Evolutionary conservation across 2,113 vertebrate genomes (phyloP).

Genomic region (Arvicanthis niloticus): DNA sequence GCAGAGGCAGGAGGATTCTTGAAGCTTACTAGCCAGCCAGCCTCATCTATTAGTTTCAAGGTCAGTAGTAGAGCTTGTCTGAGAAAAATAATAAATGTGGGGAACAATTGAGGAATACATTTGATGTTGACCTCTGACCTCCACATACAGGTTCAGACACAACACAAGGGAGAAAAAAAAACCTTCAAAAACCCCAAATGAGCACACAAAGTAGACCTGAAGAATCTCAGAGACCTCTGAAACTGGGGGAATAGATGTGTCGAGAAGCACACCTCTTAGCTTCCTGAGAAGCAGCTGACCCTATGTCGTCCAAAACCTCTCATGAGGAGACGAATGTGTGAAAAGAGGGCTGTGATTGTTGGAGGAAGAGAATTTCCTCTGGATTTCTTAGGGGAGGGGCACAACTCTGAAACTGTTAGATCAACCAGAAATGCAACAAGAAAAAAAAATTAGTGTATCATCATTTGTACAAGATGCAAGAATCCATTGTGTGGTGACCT

Average conservation of each 20-base stretch:
- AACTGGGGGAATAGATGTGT: not conserved
- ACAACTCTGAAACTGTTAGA: not conserved
- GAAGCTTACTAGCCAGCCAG: not conserved
- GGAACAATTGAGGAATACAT: not conserved
- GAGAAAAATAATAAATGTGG: not conserved
- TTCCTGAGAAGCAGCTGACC: not conserved
- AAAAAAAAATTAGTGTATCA: not conserved
- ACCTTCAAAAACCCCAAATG: not conserved
- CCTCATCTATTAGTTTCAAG: not conserved
- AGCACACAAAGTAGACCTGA: not conserved
- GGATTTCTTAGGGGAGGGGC: not conserved
- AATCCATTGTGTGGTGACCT: not conserved
- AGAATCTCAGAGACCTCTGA: not conserved
- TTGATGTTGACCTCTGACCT: not conserved
- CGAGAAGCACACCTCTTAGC: not conserved
- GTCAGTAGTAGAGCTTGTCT: not conserved
- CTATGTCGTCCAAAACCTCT: not conserved
- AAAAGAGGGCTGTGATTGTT: not conserved
- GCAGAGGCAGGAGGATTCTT: not conserved
- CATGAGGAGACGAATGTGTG: not conserved
- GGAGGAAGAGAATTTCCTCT: constrained; percentile 2
- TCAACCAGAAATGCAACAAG: not conserved
- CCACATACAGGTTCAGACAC: not conserved
- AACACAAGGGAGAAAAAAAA: not conserved
- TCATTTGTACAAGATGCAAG: not conserved